Conservation (phyloP, 1,140 invertebrate genomes). For the Apis dorsata region DNA sequence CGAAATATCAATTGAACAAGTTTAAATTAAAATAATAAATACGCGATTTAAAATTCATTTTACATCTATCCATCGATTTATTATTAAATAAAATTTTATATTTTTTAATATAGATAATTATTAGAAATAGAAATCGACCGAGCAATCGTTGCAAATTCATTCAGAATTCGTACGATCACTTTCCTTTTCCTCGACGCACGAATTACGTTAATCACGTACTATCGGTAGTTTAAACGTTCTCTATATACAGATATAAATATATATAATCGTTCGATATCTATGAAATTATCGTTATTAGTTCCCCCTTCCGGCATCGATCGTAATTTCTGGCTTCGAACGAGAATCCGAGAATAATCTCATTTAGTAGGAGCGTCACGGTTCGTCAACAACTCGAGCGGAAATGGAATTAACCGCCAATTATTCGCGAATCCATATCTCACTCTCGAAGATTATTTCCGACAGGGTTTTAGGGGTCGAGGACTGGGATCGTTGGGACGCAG, state of each 20-base stretch:
- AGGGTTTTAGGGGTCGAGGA: background rate
- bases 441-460: background rate
- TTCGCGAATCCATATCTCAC: background rate
- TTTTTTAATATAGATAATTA: no score
- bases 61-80: no score
- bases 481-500: background rate
- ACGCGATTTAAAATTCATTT: no score
- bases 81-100: no score
- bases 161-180: background rate
- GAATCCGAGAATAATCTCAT: conserved; percentile 10
- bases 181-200: conserved; percentile 16
- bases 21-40: background rate
- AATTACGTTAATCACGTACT: conserved; percentile 14
- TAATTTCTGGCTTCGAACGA: background rate
- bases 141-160: background rate
- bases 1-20: background rate
- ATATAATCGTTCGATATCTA: conserved; percentile 1
- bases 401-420: conserved; percentile 14
- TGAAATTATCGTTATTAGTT: background rate
- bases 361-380: background rate
- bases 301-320: background rate
- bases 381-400: background rate
- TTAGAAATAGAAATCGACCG: background rate
- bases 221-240: background rate
- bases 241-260: conserved; percentile 18